Conservation (phyloP, 2,113 vertebrate genomes). For the Oenanthe oenanthe region DNA sequence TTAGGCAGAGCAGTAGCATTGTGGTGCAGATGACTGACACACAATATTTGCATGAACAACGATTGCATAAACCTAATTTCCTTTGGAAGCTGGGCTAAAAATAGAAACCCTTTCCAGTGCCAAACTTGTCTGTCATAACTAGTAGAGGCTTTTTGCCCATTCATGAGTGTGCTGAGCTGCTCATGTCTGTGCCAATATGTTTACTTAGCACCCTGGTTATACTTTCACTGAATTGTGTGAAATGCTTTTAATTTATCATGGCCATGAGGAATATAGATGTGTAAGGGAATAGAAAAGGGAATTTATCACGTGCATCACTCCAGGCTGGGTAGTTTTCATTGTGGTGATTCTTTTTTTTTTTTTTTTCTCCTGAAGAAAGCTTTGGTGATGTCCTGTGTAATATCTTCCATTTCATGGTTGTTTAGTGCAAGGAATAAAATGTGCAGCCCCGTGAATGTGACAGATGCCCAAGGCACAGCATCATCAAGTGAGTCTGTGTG, state of each 20-base stretch:
- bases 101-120: background rate
- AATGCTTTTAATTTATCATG: background rate
- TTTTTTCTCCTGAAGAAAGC: background rate
- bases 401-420: background rate
- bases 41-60: accelerated
- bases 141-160: background rate
- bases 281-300: background rate
- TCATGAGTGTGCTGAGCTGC: background rate
- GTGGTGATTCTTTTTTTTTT: background rate
- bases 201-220: background rate
- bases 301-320: background rate
- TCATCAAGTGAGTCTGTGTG: background rate
- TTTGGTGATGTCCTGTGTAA: background rate
- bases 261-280: background rate
- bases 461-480: background rate
- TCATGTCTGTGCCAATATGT: background rate
- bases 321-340: background rate
- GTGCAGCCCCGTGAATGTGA: background rate
- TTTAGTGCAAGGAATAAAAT: background rate
- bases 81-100: constrained; percentile 2
- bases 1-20: no score
- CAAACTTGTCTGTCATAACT: background rate
- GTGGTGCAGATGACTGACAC: no score
- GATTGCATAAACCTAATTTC: background rate
- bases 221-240: background rate